Conservation (phyloP, 2,888 invertebrate genomes). For the Amphimallon solstitiale region DNA sequence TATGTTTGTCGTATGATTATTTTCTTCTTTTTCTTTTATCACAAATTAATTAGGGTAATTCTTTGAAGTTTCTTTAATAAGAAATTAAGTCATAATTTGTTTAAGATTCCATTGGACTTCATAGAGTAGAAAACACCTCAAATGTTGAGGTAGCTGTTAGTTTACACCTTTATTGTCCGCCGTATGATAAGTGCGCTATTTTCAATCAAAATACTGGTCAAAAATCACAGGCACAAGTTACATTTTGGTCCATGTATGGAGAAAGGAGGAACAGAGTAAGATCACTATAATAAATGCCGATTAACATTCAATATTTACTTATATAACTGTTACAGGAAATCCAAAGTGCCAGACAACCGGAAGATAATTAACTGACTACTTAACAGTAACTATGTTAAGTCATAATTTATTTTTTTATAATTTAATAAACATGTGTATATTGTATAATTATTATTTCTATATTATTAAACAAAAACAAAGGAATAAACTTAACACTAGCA, state of each 20-base stretch:
- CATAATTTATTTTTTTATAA: constrained; percentile 24
- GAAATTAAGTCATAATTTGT: constrained; percentile 26
- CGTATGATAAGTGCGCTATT: constrained; percentile 86
- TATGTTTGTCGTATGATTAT: too few relatives aligned
- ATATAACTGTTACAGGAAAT: constrained; percentile 48
- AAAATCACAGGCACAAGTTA: constrained; percentile 75
- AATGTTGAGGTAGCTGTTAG: constrained; percentile 90
- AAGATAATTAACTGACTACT: constrained; percentile 52
- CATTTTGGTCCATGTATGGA: constrained; percentile 94
- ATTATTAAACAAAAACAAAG: too few relatives aligned
- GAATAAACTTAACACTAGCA: too few relatives aligned
- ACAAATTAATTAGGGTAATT: too few relatives aligned
- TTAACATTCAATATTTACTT: constrained; percentile 4
- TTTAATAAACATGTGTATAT: background rate
- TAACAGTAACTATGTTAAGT: background rate
- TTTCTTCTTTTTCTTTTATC: too few relatives aligned
- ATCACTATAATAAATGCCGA: background rate
- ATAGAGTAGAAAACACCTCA: constrained; percentile 94
- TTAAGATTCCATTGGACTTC: constrained; percentile 91
- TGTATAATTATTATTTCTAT: too few relatives aligned
- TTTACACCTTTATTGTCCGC: constrained; percentile 95
- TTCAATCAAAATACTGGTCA: constrained; percentile 94
- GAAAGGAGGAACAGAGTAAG: constrained; percentile 75
- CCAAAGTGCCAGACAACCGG: constrained; percentile 54
- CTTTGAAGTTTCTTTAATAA: too few relatives aligned